phyloP scores from a whole-genome alignment of 2,888 invertebrate genomes.

The Andrena fulva region DNA sequence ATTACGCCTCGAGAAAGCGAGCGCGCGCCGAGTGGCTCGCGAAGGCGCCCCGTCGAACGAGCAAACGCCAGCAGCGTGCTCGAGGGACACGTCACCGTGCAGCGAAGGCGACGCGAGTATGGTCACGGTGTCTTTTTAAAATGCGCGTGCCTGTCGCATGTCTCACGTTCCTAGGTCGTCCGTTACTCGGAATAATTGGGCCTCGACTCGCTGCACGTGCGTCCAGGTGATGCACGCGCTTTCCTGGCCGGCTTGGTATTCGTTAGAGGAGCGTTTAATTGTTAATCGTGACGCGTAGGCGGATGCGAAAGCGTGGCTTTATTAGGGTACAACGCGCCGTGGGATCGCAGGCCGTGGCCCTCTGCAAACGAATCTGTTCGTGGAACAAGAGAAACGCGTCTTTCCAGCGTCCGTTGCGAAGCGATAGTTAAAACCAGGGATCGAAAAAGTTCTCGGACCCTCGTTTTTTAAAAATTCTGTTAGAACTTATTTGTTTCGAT shows the following conservation, averaged over 20 bases:
- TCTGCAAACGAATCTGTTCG: slow-evolving; percentile 43
- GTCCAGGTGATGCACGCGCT: slow-evolving; percentile 56
- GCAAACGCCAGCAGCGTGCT: background rate
- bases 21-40: background rate
- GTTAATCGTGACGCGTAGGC: slow-evolving; percentile 79
- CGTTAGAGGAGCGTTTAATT: slow-evolving; percentile 67
- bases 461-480: no score
- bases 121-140: slow-evolving; percentile 33
- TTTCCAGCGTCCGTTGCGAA: background rate
- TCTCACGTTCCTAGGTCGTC: slow-evolving; percentile 56
- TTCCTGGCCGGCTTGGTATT: slow-evolving; percentile 59
- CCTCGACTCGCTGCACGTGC: slow-evolving; percentile 62
- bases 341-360: slow-evolving; percentile 47
- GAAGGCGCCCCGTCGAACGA: no score
- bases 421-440: background rate
- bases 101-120: slow-evolving; percentile 8
- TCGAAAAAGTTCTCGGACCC: no score
- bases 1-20: background rate
- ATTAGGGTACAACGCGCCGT: slow-evolving; percentile 68
- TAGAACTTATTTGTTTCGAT: no score
- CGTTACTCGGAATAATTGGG: slow-evolving; percentile 71
- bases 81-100: slow-evolving; percentile 14
- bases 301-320: slow-evolving; percentile 76
- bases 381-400: slow-evolving; percentile 12
- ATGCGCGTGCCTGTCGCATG: slow-evolving; percentile 31